Conservation (phyloP, 2,113 vertebrate species). For the Cynopterus brachyotis region DNA sequence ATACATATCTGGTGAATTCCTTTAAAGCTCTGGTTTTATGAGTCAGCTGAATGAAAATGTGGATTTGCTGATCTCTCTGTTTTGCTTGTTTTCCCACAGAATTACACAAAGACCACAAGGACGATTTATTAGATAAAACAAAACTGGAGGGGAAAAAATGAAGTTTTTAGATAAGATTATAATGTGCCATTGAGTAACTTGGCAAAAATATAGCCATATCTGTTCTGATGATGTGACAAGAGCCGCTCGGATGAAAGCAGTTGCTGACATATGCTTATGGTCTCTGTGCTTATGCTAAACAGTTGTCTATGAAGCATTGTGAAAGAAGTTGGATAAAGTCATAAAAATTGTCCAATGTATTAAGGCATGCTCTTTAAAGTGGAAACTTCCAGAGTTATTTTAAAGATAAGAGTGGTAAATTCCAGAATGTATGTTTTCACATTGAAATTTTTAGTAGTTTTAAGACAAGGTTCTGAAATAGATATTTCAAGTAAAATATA, state of each 20-base stretch:
- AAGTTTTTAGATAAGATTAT: background rate
- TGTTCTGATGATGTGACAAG: background rate
- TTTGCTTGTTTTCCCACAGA: background rate
- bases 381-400: background rate
- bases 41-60: background rate
- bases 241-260: background rate
- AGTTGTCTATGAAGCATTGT: background rate
- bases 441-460: background rate
- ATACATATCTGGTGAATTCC: background rate
- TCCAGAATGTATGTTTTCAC: constrained; percentile 5
- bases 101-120: background rate
- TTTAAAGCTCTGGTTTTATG: background rate
- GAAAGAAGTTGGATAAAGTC: background rate
- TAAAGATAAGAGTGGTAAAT: background rate
- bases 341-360: background rate
- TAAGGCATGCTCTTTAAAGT: background rate
- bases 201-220: background rate
- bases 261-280: background rate
- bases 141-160: background rate
- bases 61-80: background rate
- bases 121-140: background rate
- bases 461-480: background rate
- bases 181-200: background rate
- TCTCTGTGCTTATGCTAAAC: background rate
- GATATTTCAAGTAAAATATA: constrained; percentile 3